Base-by-base conservation (phyloP, 1,140 invertebrate species). In the Leptonema lineaticorne region DNA sequence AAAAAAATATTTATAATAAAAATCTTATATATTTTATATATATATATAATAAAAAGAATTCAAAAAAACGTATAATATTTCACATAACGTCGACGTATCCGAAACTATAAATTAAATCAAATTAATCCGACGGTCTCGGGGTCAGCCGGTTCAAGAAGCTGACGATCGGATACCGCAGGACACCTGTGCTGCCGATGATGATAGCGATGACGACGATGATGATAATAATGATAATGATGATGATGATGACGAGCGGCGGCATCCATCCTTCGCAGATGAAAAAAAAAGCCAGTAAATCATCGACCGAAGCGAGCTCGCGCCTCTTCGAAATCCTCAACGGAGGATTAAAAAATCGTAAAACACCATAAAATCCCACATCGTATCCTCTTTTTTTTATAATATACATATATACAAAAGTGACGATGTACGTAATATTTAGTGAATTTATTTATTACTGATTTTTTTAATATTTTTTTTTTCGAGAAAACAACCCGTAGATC, bases 21-120 rank as follows among this genome's bases (percentile, higher is more conserved):
- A n/a, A n/a, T n/a, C n/a, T n/a, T n/a, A n/a, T n/a, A n/a, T n/a
- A n/a, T n/a, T n/a, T n/a, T n/a, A n/a, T n/a, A n/a, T n/a, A n/a
- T n/a, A n/a, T n/a, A n/a, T n/a, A n/a, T n/a, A n/a, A n/a, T n/a
- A n/a, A n/a, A n/a, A n/a, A n/a, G n/a, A n/a, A n/a, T n/a, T n/a
- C n/a, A n/a, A n/a, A n/a, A n/a, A 14, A 9, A 14, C 37, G 37
- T 9, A 41, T 14, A 41, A 41, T 41, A 11, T 41, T 41, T 41
- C 37, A 41, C 9, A 16, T 53, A 2, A 24, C 50, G 50, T 53
- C 22, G 50, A 53, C 50, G 50, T 20, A 24, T 53, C n/a, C 50
- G 50, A 53, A 53, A 53, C 50, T 53, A 53, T 53, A 53, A 53
- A 53, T 53, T 53, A 53, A 53, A 53, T 53, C 50, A 53, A 53